These are phyloP conservation scores for Crypturellus undulatus DNA, from an alignment of 2,113 vertebrate genomes.

Conservation along the genomic window DNA sequence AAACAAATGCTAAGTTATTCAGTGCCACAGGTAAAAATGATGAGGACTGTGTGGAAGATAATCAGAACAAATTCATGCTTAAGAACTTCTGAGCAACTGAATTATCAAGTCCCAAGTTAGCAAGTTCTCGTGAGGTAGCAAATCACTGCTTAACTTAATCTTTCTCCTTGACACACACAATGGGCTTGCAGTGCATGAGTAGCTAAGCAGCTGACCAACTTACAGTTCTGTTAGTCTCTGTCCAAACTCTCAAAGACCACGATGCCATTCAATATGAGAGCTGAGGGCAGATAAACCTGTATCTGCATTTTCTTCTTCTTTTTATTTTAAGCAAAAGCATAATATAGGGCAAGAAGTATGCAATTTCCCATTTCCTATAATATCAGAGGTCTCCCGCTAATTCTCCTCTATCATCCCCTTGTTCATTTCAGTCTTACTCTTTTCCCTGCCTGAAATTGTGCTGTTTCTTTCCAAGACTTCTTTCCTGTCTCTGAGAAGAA, in stretches of 20 bases:
- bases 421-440: background rate
- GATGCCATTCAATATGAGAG: background rate
- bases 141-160: background rate
- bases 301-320: background rate
- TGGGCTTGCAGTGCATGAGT: background rate
- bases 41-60: background rate
- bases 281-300: too few relatives aligned
- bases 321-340: background rate
- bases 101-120: background rate
- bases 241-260: background rate
- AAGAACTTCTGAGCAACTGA: background rate
- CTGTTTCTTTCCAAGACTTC: background rate
- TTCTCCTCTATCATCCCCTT: background rate
- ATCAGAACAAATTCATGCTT: background rate
- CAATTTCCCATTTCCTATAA: background rate
- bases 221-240: background rate
- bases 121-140: background rate
- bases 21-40: background rate
- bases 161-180: background rate
- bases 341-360: background rate
- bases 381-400: background rate
- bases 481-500: background rate
- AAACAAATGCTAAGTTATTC: background rate
- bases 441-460: background rate
- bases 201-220: background rate